Percentiles rank a stretch among this genome's conserved stretches.
These are phyloP conservation scores for Eristalis tenax DNA, from an alignment of 2,888 invertebrate species.

Conservation along the genomic window DNA sequence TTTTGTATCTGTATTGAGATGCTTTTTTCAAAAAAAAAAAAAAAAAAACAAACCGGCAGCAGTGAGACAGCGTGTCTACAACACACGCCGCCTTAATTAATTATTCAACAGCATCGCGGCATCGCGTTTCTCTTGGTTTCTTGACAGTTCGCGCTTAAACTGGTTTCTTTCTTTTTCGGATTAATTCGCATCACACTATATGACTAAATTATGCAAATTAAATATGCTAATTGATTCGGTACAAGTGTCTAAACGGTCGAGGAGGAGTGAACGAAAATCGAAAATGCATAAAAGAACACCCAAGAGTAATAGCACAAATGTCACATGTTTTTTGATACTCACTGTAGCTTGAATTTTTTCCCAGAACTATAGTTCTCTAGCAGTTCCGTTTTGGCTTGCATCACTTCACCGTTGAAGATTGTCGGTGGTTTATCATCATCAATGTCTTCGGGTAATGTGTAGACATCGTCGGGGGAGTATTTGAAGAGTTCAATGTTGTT, in stretches of 20 bases:
- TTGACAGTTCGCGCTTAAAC: conserved; percentile 7
- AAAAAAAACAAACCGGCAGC: conserved; percentile 43
- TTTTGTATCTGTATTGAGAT: not conserved
- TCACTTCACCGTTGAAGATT: conserved; percentile 78
- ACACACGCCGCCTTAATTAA: conserved; percentile 39
- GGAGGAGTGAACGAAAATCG: not conserved
- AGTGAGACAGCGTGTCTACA: conserved; percentile 37
- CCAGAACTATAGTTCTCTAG: conserved; percentile 78
- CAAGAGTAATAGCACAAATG: not conserved
- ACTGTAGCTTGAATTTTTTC: conserved; percentile 80
- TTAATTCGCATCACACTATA: conserved; percentile 22
- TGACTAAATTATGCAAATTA: conserved; percentile 17
- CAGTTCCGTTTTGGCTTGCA: conserved; percentile 78
- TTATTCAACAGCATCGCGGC: conserved; percentile 23
- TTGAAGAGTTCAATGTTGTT: conserved; percentile 79
- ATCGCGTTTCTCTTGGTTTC: conserved; percentile 29
- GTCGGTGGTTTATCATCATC: conserved; percentile 80
- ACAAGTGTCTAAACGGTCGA: not conserved
- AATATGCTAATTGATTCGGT: conserved; percentile 32
- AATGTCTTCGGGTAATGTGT: conserved; percentile 79
- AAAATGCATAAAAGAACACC: not conserved
- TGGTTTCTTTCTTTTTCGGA: conserved; percentile 8
- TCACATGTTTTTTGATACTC: conserved; percentile 71
- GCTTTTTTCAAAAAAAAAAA: no score
- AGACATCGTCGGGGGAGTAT: conserved; percentile 79